Percentiles rank a stretch among this genome's conserved stretches.
These are phyloP conservation scores for Brevipalpus yothersi DNA, from an alignment of 1,140 invertebrate genomes.

Conservation along the genomic window DNA sequence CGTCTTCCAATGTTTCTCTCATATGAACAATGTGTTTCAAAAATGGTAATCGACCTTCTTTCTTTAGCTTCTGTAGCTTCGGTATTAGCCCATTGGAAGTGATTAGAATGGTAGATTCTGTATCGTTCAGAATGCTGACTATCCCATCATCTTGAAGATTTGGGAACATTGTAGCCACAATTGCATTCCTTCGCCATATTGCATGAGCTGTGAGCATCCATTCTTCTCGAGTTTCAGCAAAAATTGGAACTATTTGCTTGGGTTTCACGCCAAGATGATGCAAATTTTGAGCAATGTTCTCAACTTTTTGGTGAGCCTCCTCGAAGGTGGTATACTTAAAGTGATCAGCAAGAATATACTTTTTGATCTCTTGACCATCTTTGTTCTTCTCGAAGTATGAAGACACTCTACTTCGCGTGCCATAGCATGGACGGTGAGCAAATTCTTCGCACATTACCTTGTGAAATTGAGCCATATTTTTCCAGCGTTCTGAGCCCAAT, in stretches of 20 bases:
- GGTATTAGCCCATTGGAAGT: conserved; percentile 54
- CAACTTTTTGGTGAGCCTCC: conserved; percentile 43
- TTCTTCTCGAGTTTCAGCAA: conserved; percentile 84
- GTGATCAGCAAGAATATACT: conserved; percentile 16
- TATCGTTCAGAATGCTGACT: conserved; percentile 83
- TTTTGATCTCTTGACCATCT: too few relatives aligned
- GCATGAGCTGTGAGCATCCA: conserved; percentile 66
- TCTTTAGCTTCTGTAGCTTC: conserved; percentile 25
- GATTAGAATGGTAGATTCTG: conserved; percentile 41
- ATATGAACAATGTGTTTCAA: too few relatives aligned
- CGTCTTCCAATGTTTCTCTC: too few relatives aligned
- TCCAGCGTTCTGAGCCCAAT: too few relatives aligned
- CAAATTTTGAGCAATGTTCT: conserved; percentile 50
- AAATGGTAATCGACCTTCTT: too few relatives aligned
- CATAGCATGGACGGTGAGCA: too few relatives aligned
- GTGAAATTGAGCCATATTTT: too few relatives aligned
- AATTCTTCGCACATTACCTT: too few relatives aligned
- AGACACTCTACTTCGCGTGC: too few relatives aligned
- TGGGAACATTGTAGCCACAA: conserved; percentile 82
- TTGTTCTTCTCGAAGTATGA: too few relatives aligned
- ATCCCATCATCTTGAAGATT: conserved; percentile 89
- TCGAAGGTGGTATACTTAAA: conserved; percentile 70
- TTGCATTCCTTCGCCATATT: conserved; percentile 12
- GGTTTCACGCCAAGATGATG: conserved; percentile 15
- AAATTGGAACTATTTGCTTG: conserved; percentile 56